Conservation (phyloP, 92 coral and sea anemone genomes). For the Palythoa heliodiscus region DNA sequence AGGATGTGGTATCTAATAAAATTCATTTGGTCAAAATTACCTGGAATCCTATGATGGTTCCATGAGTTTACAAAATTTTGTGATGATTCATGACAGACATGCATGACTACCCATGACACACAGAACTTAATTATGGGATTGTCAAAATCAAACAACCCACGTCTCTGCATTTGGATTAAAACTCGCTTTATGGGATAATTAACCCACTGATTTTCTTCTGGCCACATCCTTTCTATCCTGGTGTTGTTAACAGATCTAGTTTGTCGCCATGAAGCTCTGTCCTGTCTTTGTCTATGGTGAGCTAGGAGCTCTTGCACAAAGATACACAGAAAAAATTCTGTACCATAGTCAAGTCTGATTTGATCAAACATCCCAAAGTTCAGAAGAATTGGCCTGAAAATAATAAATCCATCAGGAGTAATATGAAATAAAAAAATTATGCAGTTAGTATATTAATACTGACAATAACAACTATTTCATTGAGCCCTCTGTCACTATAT, state of each 20-base stretch:
- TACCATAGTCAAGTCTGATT: conserved; percentile 49
- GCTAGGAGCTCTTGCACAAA: conserved; percentile 49
- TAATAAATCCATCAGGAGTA: background rate
- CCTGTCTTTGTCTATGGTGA: conserved; percentile 15
- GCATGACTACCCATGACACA: conserved; percentile 15
- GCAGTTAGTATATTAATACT: too few relatives aligned
- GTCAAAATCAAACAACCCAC: conserved; percentile 6
- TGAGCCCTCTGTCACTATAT: too few relatives aligned
- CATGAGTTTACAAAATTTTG: conserved; percentile 25
- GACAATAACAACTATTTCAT: too few relatives aligned
- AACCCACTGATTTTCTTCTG: conserved; percentile 9
- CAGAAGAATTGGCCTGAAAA: conserved; percentile 44
- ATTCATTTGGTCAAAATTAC: background rate
- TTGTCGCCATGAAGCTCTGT: conserved; percentile 50
- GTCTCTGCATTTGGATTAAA: conserved; percentile 17
- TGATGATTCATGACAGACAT: conserved; percentile 14
- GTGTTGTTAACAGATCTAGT: conserved; percentile 46
- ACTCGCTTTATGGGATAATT: conserved; percentile 12
- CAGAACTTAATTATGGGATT: background rate
- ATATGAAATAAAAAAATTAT: too few relatives aligned
- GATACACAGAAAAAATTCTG: conserved; percentile 49
- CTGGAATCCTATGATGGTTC: conserved; percentile 30
- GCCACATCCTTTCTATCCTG: conserved; percentile 41
- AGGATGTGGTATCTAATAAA: background rate
- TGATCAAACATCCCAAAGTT: conserved; percentile 53